These are phyloP conservation scores for Phenganax subtilis DNA, from an alignment of 92 coral and sea anemone genomes.

Conservation along the genomic window DNA sequence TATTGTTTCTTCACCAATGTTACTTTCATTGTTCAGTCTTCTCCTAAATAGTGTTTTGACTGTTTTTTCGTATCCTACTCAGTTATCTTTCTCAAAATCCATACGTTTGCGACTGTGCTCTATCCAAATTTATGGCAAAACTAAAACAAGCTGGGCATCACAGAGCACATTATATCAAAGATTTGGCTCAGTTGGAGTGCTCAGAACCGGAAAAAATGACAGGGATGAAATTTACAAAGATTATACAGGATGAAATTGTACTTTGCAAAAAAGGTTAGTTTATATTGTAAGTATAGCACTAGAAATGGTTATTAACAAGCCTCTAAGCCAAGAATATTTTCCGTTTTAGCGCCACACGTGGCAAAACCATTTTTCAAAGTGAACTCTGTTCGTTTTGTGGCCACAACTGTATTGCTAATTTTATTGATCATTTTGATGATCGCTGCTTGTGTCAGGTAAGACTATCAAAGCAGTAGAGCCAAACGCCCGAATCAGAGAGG, in stretches of 20 bases:
- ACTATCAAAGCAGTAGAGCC: not conserved
- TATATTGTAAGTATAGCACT: too few species aligned
- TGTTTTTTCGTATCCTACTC: not conserved
- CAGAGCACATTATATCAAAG: too few species aligned
- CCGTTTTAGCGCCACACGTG: not conserved
- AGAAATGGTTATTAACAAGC: too few species aligned
- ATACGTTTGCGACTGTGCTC: not conserved
- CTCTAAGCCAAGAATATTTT: not conserved
- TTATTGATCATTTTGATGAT: not conserved
- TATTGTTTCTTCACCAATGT: too few species aligned
- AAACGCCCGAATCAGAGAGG: not conserved
- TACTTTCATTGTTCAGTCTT: too few species aligned
- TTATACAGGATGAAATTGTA: too few species aligned
- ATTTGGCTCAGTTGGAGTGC: too few species aligned
- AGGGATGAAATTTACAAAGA: too few species aligned
- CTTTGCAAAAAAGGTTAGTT: too few species aligned
- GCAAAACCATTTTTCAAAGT: not conserved
- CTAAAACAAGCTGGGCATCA: too few species aligned
- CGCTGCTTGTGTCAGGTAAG: not conserved
- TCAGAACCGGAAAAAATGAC: too few species aligned
- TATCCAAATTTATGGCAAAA: not conserved
- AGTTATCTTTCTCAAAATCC: not conserved
- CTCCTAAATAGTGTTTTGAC: too few species aligned
- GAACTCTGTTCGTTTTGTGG: not conserved
- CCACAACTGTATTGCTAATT: not conserved